Evolutionary conservation across 1,140 invertebrate genomes (phyloP).

Genomic region (Bombyx mandarina): DNA sequence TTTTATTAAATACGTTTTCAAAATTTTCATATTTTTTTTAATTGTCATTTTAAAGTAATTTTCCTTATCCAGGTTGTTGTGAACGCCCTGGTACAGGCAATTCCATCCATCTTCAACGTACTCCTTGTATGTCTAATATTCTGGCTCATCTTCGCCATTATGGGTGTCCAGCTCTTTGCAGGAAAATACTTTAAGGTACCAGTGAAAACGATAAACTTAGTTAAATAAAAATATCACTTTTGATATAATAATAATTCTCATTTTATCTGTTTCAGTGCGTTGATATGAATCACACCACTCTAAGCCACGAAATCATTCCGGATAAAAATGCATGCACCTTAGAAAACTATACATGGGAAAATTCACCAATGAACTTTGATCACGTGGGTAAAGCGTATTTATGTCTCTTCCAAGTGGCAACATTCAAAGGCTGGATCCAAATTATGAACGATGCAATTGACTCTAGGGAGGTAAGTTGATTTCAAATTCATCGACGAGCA

Average conservation of each 20-base stretch:
- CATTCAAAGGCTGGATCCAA: slow-evolving; percentile 95
- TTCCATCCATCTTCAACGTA: slow-evolving; percentile 96
- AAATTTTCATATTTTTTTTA: background rate
- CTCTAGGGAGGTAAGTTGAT: slow-evolving; percentile 84
- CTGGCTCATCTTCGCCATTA: slow-evolving; percentile 95
- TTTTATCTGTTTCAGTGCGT: slow-evolving; percentile 79
- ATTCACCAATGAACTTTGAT: slow-evolving; percentile 98
- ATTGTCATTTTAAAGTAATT: background rate
- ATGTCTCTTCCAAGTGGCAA: slow-evolving; percentile 98
- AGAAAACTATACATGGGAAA: slow-evolving; percentile 95
- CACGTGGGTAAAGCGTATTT: slow-evolving; percentile 98
- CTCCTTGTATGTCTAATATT: slow-evolving; percentile 94
- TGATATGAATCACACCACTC: slow-evolving; percentile 83
- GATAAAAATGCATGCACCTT: slow-evolving; percentile 86
- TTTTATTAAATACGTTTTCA: background rate
- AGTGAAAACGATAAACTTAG: slow-evolving; percentile 31
- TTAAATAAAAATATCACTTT: too few species aligned
- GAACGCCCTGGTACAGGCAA: slow-evolving; percentile 94
- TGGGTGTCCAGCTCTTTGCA: slow-evolving; percentile 95
- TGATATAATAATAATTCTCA: background rate
- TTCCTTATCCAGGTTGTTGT: slow-evolving; percentile 77
- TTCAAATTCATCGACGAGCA: slow-evolving; percentile 7
- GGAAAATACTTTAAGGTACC: slow-evolving; percentile 92
- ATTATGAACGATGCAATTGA: slow-evolving; percentile 99
- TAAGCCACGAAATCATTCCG: slow-evolving; percentile 90